Evolutionary conservation across 2,113 vertebrate species (phyloP).

Genomic region (Phycodurus eques): DNA sequence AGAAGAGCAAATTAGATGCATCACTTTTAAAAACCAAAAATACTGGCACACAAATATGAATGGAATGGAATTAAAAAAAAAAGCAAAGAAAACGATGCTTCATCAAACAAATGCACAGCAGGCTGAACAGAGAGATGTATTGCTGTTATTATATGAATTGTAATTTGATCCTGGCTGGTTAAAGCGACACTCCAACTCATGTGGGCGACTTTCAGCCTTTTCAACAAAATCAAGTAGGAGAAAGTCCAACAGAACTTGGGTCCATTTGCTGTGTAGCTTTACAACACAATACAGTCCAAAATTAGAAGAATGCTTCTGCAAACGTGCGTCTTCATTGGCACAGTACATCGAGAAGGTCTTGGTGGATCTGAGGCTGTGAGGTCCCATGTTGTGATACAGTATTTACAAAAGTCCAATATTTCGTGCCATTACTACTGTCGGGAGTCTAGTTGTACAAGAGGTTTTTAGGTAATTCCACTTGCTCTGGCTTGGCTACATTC

Average conservation of each 20-base stretch:
- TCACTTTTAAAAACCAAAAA: constrained; percentile 69
- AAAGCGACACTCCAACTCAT: neutral
- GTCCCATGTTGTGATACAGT: constrained; percentile 54
- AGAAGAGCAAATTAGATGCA: constrained; percentile 65
- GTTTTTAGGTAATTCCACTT: constrained; percentile 36
- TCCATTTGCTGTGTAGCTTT: constrained; percentile 3
- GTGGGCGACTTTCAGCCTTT: neutral
- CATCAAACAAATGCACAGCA: constrained; percentile 54
- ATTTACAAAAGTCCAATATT: constrained; percentile 54
- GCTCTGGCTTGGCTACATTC: constrained; percentile 38
- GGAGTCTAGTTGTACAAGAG: constrained; percentile 27
- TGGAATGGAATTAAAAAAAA: constrained; percentile 62
- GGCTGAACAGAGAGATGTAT: constrained; percentile 47
- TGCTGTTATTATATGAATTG: constrained; percentile 27
- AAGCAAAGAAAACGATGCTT: constrained; percentile 57
- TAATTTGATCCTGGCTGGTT: constrained; percentile 30
- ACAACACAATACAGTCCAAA: constrained; percentile 10
- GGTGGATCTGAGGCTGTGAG: constrained; percentile 53
- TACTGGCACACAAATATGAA: constrained; percentile 70
- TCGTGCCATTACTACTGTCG: constrained; percentile 45
- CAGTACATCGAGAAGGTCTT: constrained; percentile 60
- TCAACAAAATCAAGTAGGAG: constrained; percentile 15
- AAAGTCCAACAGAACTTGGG: constrained; percentile 19
- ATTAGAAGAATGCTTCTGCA: constrained; percentile 37
- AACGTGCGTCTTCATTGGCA: constrained; percentile 65